Conservation (phyloP, 2,888 invertebrate genomes). For the Cataglyphis rosenhaueri region DNA sequence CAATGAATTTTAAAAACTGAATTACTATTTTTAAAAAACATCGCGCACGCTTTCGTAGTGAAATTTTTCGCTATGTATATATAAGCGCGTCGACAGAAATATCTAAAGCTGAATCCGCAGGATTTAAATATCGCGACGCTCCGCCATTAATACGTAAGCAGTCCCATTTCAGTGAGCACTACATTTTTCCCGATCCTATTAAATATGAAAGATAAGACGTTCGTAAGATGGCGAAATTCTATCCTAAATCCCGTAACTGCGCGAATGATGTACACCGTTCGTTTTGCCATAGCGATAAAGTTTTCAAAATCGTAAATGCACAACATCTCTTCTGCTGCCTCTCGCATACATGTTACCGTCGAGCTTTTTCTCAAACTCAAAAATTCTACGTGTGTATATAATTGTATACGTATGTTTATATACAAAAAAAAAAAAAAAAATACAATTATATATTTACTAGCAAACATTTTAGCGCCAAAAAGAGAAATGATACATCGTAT, state of each 20-base stretch:
- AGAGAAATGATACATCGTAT: neutral
- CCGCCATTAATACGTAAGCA: slow-evolving; percentile 46
- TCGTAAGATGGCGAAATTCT: slow-evolving; percentile 52
- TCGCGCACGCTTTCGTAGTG: neutral
- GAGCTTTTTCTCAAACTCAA: slow-evolving; percentile 3
- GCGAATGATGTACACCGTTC: slow-evolving; percentile 35
- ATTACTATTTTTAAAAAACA: neutral
- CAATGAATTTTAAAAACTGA: neutral
- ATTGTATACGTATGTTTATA: neutral
- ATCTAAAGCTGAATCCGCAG: slow-evolving; percentile 42
- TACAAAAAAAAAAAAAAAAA: neutral
- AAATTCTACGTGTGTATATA: neutral
- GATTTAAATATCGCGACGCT: slow-evolving; percentile 46
- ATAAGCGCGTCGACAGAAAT: slow-evolving; percentile 27
- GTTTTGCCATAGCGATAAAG: slow-evolving; percentile 43
- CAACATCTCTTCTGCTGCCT: slow-evolving; percentile 12
- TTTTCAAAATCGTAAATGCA: slow-evolving; percentile 44
- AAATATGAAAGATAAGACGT: slow-evolving; percentile 47
- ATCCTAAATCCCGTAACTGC: slow-evolving; percentile 42
- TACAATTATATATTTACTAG: slow-evolving; percentile 1
- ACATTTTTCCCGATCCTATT: slow-evolving; percentile 52
- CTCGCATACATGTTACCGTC: neutral
- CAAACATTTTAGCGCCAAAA: neutral
- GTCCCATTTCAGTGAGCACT: slow-evolving; percentile 35
- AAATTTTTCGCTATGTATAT: neutral